phyloP scores from a whole-genome alignment of 2,113 vertebrate genomes.

The Synodontis membranacea region DNA sequence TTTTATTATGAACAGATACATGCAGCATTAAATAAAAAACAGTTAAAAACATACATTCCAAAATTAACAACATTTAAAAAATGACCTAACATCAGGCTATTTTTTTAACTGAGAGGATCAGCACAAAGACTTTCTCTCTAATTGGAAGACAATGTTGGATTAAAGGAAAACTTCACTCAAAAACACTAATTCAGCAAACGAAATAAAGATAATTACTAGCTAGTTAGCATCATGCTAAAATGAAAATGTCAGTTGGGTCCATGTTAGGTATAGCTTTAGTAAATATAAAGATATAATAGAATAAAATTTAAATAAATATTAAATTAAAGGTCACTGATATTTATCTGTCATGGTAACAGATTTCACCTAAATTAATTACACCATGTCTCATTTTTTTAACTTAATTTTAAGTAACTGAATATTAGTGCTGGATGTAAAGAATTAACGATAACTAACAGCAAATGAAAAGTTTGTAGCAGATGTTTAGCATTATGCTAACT shows the following conservation, averaged over 20 bases:
- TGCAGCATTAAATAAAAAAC: constrained; percentile 9
- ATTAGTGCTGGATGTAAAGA: neutral
- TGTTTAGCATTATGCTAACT: neutral
- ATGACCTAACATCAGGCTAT: neutral
- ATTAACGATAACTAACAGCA: neutral
- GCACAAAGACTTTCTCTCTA: too few relatives aligned
- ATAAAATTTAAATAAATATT: neutral
- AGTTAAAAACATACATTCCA: constrained; percentile 11
- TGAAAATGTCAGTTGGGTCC: neutral
- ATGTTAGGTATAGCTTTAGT: neutral
- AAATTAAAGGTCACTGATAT: neutral
- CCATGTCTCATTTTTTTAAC: neutral
- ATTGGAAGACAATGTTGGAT: neutral
- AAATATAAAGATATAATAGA: neutral
- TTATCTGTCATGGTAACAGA: neutral
- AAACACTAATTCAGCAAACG: neutral
- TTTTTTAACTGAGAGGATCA: neutral
- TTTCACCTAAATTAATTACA: neutral
- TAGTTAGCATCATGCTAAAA: neutral
- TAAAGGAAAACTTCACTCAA: neutral
- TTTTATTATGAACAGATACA: constrained; percentile 14
- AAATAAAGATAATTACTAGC: neutral
- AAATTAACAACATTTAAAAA: neutral
- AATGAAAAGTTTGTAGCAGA: neutral
- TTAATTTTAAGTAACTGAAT: neutral